Evolutionary conservation across 37 sponge, comb jelly and placozoan species (phyloP), one percentile per base, ranked within the genome.

Genomic region (Spongilla lacustris): DNA sequence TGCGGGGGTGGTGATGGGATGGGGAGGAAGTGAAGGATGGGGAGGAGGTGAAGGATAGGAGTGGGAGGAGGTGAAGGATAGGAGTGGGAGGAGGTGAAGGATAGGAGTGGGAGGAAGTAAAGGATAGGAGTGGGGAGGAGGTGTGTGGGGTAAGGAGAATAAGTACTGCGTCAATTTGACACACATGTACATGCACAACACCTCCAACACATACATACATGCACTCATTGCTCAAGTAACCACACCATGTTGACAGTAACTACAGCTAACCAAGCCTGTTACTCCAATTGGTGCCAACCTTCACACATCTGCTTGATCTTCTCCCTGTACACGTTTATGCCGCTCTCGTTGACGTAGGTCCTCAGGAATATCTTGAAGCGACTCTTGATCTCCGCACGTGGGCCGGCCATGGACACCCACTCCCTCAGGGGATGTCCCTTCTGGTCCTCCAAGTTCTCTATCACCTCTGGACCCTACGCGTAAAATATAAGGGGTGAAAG

Each of bases 251-350:
- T 17, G 0, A 10, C 74, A 73, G 30, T 12, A 17, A 23, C 13
- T n/a, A 73, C 19, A 11, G 0, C 14, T 14, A 73, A 3, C 27
- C 29, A 6, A 70, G 29, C 2, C 29, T 6, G 6, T 70, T 58
- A 31, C 28, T 28, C 13, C 10, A 22, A 75, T 25, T 24, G 10
- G 27, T 24, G 72, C 93, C 23, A 13, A 96, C 96, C 91, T 92
- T 98, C 97, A 93, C 95, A 92, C 97, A 98, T 95, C 70, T 95
- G 97, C 68, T 87, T 91, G 77, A 98, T 98, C 77, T 95, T 97
- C 83, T 97, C 99, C 48, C 83, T 81, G 75, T 95, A 98, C 2
- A 98, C 91, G 69, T 89, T 93, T 11, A 85, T 76, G 4, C 92
- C 99, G 25, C 93, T 86, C 66, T 92, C 96, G 71, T 93, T 92